These are phyloP conservation scores for Apogon talboti DNA, from an alignment of 2,797 vertebrate genomes.

Conservation along the genomic window DNA sequence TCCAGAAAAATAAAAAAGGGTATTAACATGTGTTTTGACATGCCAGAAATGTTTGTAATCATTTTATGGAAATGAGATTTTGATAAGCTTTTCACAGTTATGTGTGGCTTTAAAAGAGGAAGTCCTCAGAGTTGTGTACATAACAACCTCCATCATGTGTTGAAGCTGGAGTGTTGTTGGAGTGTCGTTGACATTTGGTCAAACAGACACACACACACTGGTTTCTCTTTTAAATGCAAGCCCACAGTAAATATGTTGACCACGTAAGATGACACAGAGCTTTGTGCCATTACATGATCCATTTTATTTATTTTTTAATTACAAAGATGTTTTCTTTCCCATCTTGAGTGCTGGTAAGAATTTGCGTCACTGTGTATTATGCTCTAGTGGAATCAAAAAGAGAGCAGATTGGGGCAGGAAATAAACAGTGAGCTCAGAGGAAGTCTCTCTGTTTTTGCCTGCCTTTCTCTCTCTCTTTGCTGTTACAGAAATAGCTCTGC, in stretches of 20 bases:
- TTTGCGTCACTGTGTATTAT: slow-evolving; percentile 16
- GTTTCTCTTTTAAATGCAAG: not conserved
- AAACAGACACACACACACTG: not conserved
- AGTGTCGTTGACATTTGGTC: slow-evolving; percentile 7
- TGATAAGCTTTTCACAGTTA: slow-evolving; percentile 48
- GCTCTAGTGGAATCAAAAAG: slow-evolving; percentile 13
- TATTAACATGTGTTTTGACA: slow-evolving; percentile 58
- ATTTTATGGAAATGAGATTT: slow-evolving; percentile 64
- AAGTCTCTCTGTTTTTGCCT: slow-evolving; percentile 47
- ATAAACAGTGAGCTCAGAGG: slow-evolving; percentile 46
- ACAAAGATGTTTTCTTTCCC: not conserved
- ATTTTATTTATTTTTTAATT: slow-evolving; percentile 1
- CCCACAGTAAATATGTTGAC: slow-evolving; percentile 18
- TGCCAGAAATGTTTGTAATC: slow-evolving; percentile 66
- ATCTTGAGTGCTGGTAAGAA: slow-evolving; percentile 3
- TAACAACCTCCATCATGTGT: slow-evolving; percentile 12
- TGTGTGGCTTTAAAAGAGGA: slow-evolving; percentile 59
- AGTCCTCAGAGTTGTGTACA: slow-evolving; percentile 35
- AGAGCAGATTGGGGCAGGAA: slow-evolving; percentile 18
- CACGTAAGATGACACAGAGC: slow-evolving; percentile 5
- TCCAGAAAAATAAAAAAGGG: slow-evolving; percentile 21
- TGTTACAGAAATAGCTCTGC: slow-evolving; percentile 75
- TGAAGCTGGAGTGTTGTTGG: slow-evolving; percentile 5
- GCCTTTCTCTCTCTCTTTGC: slow-evolving; percentile 43
- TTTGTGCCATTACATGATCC: not conserved